Base-by-base conservation (phyloP, 2,113 vertebrate genomes). In the Bubo bubo region DNA sequence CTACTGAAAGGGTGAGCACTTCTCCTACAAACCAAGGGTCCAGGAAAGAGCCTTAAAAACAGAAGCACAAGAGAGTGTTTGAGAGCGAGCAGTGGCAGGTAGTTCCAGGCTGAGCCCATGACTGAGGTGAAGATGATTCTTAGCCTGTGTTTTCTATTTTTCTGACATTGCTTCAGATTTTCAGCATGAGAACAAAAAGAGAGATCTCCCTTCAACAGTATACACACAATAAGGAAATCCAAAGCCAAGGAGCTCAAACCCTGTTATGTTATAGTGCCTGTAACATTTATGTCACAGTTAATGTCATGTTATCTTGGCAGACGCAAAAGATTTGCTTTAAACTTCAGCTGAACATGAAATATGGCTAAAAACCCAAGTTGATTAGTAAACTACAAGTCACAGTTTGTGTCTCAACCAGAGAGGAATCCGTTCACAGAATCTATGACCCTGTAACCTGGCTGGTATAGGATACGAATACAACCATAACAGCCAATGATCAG, bases 151-250 rank as follows among this genome's bases (percentile, higher is more conserved):
- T 74, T 79, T 70, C 72, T 86, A 11, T 41, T 89, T 85, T 79
- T 71, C 47, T 64, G 32, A 79, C 12, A 12, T 21, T 73, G 41
- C 35, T 88, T 86, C 45, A 71, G 13, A 45, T 55, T 55, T 80
- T 74, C 60, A 73, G 32, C 17, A 90, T 23, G 18, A 92, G 55
- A 94, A 90, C 35, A 94, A 62, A 85, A 73, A 63, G 34, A 84
- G 27, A 75, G 16, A 8, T 68, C 53, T 94, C 81, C 77, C 59
- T 93, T 66, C 60, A 73, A 21, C 1, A 86, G 28, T 49, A 60
- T 6, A 80, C 20, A 86, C 67, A 86, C 27, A 58, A 15, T 47
- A 45, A 93, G 67, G 32, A 96, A 93, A 90, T n/a, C 66, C 62
- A 86, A 70, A 88, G 71, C 58, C 86, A 95, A 90, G 45, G 49